phyloP scores from a whole-genome alignment of 2,888 invertebrate genomes.

The Ernsta delagoae region DNA sequence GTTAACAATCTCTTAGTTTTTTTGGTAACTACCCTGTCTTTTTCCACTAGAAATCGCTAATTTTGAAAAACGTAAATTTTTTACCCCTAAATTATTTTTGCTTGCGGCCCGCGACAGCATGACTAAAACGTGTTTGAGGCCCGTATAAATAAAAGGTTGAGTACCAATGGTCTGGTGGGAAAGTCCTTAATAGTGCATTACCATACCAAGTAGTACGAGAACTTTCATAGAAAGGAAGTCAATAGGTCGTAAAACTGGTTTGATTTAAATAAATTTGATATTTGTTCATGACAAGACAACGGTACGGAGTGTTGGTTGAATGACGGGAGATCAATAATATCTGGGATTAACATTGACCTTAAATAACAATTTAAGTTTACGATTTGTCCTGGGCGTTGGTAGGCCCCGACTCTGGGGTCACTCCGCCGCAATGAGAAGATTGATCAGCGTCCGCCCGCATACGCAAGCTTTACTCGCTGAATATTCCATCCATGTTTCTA shows the following conservation, averaged over 20 bases:
- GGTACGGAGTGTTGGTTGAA: slow-evolving; percentile 13
- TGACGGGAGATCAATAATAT: slow-evolving; percentile 40
- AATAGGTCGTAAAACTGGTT: slow-evolving; percentile 21
- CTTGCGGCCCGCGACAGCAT: no score
- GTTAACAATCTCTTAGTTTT: no score
- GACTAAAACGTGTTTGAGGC: no score
- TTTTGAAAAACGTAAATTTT: no score
- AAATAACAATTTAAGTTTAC: slow-evolving; percentile 70
- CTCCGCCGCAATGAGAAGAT: slow-evolving; percentile 68
- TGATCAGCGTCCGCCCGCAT: slow-evolving; percentile 66
- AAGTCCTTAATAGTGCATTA: no score
- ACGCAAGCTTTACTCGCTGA: background rate
- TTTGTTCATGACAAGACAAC: slow-evolving; percentile 19
- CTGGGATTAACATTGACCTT: slow-evolving; percentile 58
- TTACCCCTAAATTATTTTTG: no score
- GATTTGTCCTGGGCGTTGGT: slow-evolving; percentile 53
- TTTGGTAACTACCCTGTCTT: no score
- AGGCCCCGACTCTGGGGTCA: slow-evolving; percentile 57
- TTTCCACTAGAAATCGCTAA: no score
- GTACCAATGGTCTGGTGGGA: no score
- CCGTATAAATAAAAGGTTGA: no score
- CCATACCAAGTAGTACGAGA: no score
- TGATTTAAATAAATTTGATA: background rate
- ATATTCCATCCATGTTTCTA: background rate
- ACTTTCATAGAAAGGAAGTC: slow-evolving; percentile 17